Evolutionary conservation across 2,113 vertebrate species (phyloP).

Genomic region (Thomomys bottae): DNA sequence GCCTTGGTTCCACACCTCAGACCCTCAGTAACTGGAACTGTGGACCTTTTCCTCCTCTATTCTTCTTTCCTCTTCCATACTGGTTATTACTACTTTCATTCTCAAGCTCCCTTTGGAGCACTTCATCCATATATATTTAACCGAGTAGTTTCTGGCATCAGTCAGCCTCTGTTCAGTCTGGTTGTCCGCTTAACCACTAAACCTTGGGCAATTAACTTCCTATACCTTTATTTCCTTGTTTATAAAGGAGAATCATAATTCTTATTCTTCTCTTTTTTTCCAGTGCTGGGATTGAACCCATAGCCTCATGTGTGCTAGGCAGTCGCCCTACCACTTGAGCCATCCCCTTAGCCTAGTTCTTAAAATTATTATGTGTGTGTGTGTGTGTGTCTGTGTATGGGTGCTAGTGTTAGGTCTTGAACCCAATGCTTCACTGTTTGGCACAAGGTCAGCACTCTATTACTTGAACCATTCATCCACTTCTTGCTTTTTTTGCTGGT

Average conservation of each 20-base stretch:
- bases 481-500: no score
- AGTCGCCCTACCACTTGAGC: no score
- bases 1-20: rapidly evolving
- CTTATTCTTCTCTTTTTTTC: neutral
- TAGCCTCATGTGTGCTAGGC: no score
- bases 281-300: neutral
- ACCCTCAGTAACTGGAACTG: neutral
- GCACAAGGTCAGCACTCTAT: no score
- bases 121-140: neutral
- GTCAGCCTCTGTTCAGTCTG: neutral
- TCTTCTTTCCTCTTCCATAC: neutral
- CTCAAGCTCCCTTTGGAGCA: neutral
- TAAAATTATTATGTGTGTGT: neutral
- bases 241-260: neutral
- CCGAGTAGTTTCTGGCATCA: neutral
- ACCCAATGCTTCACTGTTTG: no score
- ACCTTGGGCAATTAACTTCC: neutral
- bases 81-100: neutral
- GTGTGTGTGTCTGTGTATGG: no score
- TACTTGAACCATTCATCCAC: no score
- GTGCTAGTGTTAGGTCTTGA: no score
- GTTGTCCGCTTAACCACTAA: neutral
- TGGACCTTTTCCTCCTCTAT: neutral
- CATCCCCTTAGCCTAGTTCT: neutral
- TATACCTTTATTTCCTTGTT: neutral